A percentile compares a stretch with the other conserved stretches of the same genome.
Conservation (phyloP, 2,797 vertebrate genomes). For the Pipistrellus pipistrellus region DNA sequence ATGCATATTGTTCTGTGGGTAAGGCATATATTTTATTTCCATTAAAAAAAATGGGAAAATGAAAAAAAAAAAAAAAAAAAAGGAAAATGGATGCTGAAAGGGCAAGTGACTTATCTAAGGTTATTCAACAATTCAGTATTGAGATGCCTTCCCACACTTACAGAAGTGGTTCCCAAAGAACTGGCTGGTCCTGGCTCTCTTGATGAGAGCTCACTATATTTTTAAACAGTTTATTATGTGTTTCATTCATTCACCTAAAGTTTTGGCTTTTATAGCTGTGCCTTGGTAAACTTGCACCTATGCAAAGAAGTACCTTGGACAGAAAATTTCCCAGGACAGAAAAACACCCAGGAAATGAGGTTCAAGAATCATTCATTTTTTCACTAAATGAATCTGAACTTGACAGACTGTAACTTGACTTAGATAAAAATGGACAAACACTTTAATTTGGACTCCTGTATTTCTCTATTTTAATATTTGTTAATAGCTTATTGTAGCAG, state of each 20-base stretch:
- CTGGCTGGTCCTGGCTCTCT: background rate
- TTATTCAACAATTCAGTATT: background rate
- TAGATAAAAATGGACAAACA: conserved; percentile 32
- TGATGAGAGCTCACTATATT: background rate
- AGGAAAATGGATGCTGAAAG: background rate
- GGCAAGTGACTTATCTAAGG: background rate
- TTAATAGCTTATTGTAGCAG: background rate
- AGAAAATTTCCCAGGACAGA: background rate
- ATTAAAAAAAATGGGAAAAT: background rate
- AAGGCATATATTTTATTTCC: conserved; percentile 1
- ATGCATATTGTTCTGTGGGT: background rate
- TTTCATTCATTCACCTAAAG: conserved; percentile 12
- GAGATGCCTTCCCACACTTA: background rate
- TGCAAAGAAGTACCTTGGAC: background rate
- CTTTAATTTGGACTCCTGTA: background rate
- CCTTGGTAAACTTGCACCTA: background rate
- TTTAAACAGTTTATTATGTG: background rate
- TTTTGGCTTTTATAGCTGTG: conserved; percentile 21
- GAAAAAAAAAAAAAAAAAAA: no score
- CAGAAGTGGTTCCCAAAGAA: background rate
- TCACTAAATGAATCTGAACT: conserved; percentile 8
- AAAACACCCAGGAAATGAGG: background rate
- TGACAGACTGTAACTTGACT: background rate
- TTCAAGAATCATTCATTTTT: background rate
- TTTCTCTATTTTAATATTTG: conserved; percentile 4